Conservation (phyloP, 2,888 invertebrate genomes). For the Odontothrips loti region DNA sequence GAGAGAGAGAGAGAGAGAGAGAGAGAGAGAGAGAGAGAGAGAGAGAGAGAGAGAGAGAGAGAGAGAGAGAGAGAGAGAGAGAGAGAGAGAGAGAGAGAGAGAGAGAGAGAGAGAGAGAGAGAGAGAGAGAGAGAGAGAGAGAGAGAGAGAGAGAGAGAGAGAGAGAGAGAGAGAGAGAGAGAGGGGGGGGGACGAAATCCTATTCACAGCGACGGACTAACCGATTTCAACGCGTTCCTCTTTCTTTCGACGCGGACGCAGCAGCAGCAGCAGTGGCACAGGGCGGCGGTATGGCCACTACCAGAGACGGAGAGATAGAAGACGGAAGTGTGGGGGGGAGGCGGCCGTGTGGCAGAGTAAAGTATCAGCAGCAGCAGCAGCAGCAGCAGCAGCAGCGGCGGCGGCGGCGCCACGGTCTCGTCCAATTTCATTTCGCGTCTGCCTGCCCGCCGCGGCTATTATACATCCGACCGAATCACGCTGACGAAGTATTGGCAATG, state of each 20-base stretch:
- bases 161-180: too few species aligned
- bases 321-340: too few species aligned
- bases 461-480: background rate
- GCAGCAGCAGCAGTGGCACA: background rate
- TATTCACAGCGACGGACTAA: background rate
- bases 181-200: background rate
- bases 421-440: background rate
- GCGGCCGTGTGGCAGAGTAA: too few species aligned
- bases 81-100: too few species aligned
- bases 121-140: too few species aligned
- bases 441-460: background rate
- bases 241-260: background rate
- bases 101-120: too few species aligned
- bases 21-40: too few species aligned
- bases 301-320: background rate
- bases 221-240: background rate
- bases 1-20: too few species aligned
- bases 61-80: too few species aligned
- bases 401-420: background rate
- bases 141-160: too few species aligned
- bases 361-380: background rate
- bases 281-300: background rate
- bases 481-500: background rate
- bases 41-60: too few species aligned
- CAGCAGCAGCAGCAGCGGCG: background rate